A percentile compares a stretch with the other conserved stretches of the same genome.
phyloP scores from a whole-genome alignment of 2,113 vertebrate genomes.

The Poeciliopsis prolifica region DNA sequence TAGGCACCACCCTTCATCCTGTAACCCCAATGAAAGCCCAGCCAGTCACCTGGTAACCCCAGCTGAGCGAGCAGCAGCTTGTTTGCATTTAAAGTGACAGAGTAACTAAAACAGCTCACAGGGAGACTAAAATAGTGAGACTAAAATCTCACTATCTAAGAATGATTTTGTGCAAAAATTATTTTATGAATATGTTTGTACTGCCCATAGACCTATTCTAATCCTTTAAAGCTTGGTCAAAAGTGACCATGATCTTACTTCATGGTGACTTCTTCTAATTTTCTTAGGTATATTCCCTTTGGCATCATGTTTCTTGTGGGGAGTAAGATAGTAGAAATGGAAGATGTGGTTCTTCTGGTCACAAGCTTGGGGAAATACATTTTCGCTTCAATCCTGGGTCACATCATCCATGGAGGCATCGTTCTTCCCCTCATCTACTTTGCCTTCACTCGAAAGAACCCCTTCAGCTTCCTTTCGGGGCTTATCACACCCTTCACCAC shows the following conservation, averaged over 20 bases:
- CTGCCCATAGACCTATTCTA: not conserved
- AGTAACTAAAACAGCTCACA: too few species aligned
- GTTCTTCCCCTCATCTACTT: conserved; percentile 96
- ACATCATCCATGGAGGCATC: conserved; percentile 93
- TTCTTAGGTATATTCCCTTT: conserved; percentile 92
- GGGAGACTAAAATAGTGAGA: too few species aligned
- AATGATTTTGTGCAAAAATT: too few species aligned
- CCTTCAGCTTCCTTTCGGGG: conserved; percentile 91
- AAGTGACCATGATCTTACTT: not conserved
- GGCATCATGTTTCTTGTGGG: conserved; percentile 98
- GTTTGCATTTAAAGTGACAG: too few species aligned
- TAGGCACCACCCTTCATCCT: too few species aligned
- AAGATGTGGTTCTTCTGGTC: conserved; percentile 89
- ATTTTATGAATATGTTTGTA: too few species aligned
- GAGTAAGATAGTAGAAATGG: conserved; percentile 99
- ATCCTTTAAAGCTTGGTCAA: not conserved
- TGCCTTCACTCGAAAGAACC: conserved; percentile 90
- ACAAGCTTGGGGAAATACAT: conserved; percentile 97
- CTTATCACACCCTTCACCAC: conserved; percentile 94
- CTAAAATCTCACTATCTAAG: too few species aligned
- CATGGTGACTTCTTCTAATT: not conserved
- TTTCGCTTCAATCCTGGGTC: conserved; percentile 94
- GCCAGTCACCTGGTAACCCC: too few species aligned
- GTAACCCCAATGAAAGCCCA: too few species aligned
- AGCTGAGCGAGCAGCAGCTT: too few species aligned